Conservation (phyloP, 2,888 invertebrate species). For the Sinopyrophorus schimmeli region DNA sequence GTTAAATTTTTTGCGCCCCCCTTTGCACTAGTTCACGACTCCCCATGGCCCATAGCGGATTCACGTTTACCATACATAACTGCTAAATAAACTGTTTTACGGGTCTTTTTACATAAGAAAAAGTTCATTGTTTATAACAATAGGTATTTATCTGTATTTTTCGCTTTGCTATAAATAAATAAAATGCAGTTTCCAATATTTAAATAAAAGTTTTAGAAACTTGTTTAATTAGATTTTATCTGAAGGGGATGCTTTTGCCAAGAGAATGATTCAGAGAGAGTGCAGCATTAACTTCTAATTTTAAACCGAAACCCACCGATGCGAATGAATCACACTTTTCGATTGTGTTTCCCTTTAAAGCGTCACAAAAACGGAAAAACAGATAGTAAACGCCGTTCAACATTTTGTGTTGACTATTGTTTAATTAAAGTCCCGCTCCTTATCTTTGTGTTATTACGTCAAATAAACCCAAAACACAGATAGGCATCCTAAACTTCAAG, state of each 20-base stretch:
- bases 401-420: conserved; percentile 15
- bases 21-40: too few relatives aligned
- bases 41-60: too few relatives aligned
- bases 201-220: conserved; percentile 6
- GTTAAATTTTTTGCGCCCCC: too few relatives aligned
- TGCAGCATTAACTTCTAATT: conserved; percentile 18
- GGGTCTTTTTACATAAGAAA: too few relatives aligned
- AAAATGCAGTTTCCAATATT: too few relatives aligned
- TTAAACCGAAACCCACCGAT: conserved; percentile 18
- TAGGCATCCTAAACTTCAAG: conserved; percentile 7
- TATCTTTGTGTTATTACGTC: conserved; percentile 10
- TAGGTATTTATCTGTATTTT: too few relatives aligned
- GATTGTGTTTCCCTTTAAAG: conserved; percentile 13
- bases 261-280: conserved; percentile 12
- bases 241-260: conserved; percentile 14
- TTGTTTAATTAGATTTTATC: conserved; percentile 6
- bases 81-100: too few relatives aligned
- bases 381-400: conserved; percentile 3
- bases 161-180: too few relatives aligned
- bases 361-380: conserved; percentile 6
- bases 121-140: too few relatives aligned
- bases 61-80: too few relatives aligned
- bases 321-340: conserved; percentile 22
- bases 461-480: conserved; percentile 3
- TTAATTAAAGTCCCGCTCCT: conserved; percentile 18